These are phyloP conservation scores for Eudemis profundana DNA, from an alignment of 2,888 invertebrate species.

Conservation along the genomic window DNA sequence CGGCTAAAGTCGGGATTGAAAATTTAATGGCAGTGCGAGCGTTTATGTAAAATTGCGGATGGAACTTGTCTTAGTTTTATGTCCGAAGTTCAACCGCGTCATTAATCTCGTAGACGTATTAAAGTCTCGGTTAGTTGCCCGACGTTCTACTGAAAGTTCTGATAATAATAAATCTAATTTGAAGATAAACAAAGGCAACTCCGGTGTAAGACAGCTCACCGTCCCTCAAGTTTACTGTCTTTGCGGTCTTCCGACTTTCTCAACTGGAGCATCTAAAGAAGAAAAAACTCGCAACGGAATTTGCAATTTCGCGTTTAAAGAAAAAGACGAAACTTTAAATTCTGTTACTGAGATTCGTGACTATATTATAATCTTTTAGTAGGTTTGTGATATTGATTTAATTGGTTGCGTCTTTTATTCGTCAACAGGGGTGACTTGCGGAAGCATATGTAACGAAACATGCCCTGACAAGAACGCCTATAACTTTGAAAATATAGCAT, in stretches of 20 bases:
- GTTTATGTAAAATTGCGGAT: constrained; percentile 44
- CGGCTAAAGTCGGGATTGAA: constrained; percentile 40
- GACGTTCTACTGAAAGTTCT: constrained; percentile 9
- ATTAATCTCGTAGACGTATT: constrained; percentile 40
- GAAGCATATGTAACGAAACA: too few species aligned
- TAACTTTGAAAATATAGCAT: too few species aligned
- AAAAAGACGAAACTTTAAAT: background rate
- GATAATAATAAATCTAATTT: constrained; percentile 23
- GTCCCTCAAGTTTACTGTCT: background rate
- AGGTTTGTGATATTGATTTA: too few species aligned
- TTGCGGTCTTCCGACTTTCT: constrained; percentile 2
- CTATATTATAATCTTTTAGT: too few species aligned
- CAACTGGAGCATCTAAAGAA: background rate
- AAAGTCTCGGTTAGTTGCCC: constrained; percentile 26
- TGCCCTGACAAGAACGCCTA: too few species aligned
- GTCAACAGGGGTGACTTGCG: too few species aligned
- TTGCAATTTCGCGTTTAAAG: constrained; percentile 4
- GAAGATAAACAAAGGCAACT: constrained; percentile 19
- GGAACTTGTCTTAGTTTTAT: constrained; percentile 44
- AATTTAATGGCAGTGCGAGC: constrained; percentile 42
- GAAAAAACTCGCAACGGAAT: background rate
- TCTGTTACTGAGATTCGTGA: too few species aligned
- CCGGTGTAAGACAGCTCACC: background rate
- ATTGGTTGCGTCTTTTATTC: too few species aligned
- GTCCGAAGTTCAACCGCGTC: constrained; percentile 39